Evolutionary conservation across 2,797 vertebrate genomes (phyloP).

Genomic region (Onychomys arenicola): DNA sequence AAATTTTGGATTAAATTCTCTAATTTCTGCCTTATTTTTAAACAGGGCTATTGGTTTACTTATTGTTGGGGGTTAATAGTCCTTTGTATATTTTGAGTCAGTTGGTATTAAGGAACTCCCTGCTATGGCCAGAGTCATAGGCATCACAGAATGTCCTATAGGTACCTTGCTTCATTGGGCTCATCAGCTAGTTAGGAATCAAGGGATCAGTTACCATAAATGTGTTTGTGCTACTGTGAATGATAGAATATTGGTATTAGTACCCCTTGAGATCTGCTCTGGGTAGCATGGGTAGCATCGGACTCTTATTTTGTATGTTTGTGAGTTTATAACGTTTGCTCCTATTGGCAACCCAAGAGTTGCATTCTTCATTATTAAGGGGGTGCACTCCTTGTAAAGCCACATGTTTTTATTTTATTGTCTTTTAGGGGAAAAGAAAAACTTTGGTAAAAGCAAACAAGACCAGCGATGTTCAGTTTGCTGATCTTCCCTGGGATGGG

Average conservation of each 20-base stretch:
- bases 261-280: neutral
- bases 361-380: neutral
- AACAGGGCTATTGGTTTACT: neutral
- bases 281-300: neutral
- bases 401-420: conserved; percentile 9
- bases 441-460: neutral
- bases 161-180: neutral
- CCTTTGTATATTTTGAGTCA: conserved; percentile 24
- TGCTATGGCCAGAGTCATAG: neutral
- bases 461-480: neutral
- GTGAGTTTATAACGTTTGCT: neutral
- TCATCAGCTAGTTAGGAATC: neutral
- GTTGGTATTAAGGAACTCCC: neutral
- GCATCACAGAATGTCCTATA: neutral
- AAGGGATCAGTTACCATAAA: neutral
- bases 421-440: neutral
- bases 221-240: neutral
- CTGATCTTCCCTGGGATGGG: neutral
- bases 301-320: neutral
- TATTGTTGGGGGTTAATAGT: neutral
- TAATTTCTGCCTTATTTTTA: neutral
- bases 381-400: neutral
- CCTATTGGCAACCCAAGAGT: neutral
- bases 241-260: neutral
- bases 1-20: neutral